phyloP scores from a whole-genome alignment of 2,113 vertebrate species.

The Pelmatolapia mariae region DNA sequence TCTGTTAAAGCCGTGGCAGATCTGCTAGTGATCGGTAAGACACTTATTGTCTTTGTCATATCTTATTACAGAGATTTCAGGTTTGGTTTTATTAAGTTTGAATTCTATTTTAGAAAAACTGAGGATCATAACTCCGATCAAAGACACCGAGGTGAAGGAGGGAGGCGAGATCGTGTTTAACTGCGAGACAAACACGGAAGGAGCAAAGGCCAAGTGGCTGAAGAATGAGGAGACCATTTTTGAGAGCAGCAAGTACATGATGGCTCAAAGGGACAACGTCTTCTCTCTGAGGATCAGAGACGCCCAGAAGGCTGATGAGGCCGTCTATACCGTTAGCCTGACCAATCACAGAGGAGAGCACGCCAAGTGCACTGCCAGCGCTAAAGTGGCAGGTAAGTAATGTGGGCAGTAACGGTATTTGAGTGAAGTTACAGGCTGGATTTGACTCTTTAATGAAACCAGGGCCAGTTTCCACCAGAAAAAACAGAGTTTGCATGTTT shows the following conservation, averaged over 20 bases:
- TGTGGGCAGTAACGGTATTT: neutral
- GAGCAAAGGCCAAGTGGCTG: slow-evolving; percentile 95
- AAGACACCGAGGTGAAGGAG: slow-evolving; percentile 84
- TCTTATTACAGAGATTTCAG: no score
- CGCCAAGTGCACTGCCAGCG: slow-evolving; percentile 77
- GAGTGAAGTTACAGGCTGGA: neutral
- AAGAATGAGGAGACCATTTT: slow-evolving; percentile 90
- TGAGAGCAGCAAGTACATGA: slow-evolving; percentile 90
- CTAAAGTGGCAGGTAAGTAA: slow-evolving; percentile 82
- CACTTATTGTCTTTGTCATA: fast-evolving
- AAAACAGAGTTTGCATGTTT: neutral
- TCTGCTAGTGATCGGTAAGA: slow-evolving; percentile 86
- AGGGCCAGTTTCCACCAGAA: neutral
- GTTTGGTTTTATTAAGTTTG: neutral
- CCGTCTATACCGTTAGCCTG: slow-evolving; percentile 78
- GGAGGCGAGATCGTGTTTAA: slow-evolving; percentile 89
- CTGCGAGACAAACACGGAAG: slow-evolving; percentile 93
- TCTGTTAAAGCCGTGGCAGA: slow-evolving; percentile 83
- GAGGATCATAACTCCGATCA: slow-evolving; percentile 87
- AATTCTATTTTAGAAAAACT: slow-evolving; percentile 84
- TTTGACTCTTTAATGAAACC: neutral
- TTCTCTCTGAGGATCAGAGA: slow-evolving; percentile 92
- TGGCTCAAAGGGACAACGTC: slow-evolving; percentile 87
- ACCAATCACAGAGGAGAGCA: slow-evolving; percentile 90
- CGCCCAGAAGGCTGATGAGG: slow-evolving; percentile 80